Conservation (phyloP, 2,888 invertebrate genomes). For the Pammene aurita region DNA sequence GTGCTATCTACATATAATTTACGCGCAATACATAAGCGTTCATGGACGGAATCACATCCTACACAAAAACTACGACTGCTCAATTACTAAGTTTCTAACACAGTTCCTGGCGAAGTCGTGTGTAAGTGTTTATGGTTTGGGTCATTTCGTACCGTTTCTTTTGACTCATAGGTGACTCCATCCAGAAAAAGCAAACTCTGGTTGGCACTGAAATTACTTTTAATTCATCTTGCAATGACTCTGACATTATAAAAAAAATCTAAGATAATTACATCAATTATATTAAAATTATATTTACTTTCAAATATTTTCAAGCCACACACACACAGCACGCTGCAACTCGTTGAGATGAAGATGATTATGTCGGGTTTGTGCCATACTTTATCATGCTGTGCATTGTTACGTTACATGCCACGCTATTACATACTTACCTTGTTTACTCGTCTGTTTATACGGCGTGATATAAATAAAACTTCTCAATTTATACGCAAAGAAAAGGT, state of each 20-base stretch:
- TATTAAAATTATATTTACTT: too few species aligned
- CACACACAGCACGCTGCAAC: constrained; percentile 13
- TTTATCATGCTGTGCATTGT: constrained; percentile 32
- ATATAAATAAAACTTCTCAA: constrained; percentile 7
- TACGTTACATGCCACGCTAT: constrained; percentile 27
- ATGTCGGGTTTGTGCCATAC: constrained; percentile 37
- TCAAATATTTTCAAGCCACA: background rate
- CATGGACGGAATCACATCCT: constrained; percentile 18
- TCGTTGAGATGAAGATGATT: constrained; percentile 39
- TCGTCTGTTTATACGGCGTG: constrained; percentile 3
- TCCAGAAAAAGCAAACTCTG: too few species aligned
- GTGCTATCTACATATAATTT: background rate
- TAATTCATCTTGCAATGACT: background rate
- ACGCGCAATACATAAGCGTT: background rate
- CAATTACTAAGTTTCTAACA: constrained; percentile 6
- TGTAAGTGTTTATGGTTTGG: background rate
- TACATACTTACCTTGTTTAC: constrained; percentile 21
- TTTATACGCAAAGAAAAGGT: background rate
- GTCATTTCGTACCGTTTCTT: background rate
- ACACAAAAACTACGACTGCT: constrained; percentile 15
- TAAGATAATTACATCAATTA: too few species aligned
- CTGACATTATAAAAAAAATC: too few species aligned
- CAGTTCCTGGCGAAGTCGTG: constrained; percentile 4
- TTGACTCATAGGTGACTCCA: background rate
- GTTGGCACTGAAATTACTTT: too few species aligned